phyloP scores from a whole-genome alignment of 53 echinoderm and acorn worm species.

The Paracentrotus lividus region DNA sequence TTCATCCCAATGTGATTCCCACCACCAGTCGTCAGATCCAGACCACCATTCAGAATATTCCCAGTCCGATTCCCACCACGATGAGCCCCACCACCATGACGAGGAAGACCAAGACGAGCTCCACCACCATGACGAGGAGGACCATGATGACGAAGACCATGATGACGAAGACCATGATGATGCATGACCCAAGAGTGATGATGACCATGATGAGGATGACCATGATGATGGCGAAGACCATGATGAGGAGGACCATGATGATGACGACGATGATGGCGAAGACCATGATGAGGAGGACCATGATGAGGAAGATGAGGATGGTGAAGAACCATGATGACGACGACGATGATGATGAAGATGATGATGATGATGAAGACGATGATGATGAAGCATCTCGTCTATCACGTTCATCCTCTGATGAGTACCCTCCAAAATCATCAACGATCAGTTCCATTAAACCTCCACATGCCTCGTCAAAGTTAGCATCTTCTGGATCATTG shows the following conservation, averaged over 20 bases:
- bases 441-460: conserved; percentile 11
- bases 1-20: conserved; percentile 43
- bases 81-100: conserved; percentile 24
- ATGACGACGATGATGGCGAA: not conserved
- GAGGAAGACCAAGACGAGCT: conserved; percentile 12
- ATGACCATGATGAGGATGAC: not conserved
- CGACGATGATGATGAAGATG: not conserved
- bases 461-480: conserved; percentile 31
- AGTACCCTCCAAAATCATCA: conserved; percentile 30
- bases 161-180: conserved; percentile 2
- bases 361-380: not conserved
- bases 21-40: conserved; percentile 50
- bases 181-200: too few relatives aligned
- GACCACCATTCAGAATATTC: conserved; percentile 45
- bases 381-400: conserved; percentile 1
- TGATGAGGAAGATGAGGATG: not conserved
- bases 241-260: not conserved
- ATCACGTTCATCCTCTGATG: not conserved
- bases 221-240: not conserved
- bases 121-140: not conserved
- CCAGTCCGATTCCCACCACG: conserved; percentile 3
- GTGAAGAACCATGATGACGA: not conserved
- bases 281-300: not conserved
- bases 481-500: conserved; percentile 36
- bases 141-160: conserved; percentile 12